Base-by-base conservation (phyloP, 2,888 invertebrate species). In the Microdon myrmicae region DNA sequence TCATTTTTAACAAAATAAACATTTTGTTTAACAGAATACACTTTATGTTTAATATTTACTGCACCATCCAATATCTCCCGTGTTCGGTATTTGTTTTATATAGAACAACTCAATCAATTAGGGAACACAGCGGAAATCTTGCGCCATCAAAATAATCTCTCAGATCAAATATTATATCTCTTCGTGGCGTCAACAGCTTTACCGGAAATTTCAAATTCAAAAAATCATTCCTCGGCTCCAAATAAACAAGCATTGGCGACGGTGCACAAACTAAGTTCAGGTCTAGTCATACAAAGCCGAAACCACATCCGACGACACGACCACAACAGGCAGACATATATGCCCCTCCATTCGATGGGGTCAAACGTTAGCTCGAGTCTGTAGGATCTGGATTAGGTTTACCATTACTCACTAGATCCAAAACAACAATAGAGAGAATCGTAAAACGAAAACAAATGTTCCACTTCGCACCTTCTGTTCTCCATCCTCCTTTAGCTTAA, bases 161-260 rank as follows among this genome's bases (percentile, higher is more conserved):
- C n/a, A n/a, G n/a, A n/a, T n/a, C n/a, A n/a, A n/a, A n/a, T n/a
- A 32, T 55, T 49, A 38, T 58, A 37, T 58, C 47, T 31, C 56
- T 58, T 58, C 51, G 47, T 53, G 51, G 47, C 51, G 56, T 53
- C 58, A 51, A 49, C 38, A 14, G 25, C 26, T 34, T 7, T 53
- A 16, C 58, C 64, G 64, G 64, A 64, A 64, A 53, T 64, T 51
- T 64, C 64, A 47, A 64, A 58, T 64, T 64, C 58, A 53, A 53
- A 53, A 58, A 58, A 58, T 58, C 58, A 41, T 47, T 13, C 37
- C 19, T 22, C 49, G 39, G 17, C 61, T 45, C 51, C 51, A 41
- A 35, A 8, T 51, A 49, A 51, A 12, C 55, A 32, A 34, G 29
- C 41, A 19, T 26, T n/a, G n/a, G n/a, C n/a, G n/a, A n/a, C n/a